Evolutionary conservation across 2,113 vertebrate genomes (phyloP).

Genomic region (Girardinichthys multiradiatus): DNA sequence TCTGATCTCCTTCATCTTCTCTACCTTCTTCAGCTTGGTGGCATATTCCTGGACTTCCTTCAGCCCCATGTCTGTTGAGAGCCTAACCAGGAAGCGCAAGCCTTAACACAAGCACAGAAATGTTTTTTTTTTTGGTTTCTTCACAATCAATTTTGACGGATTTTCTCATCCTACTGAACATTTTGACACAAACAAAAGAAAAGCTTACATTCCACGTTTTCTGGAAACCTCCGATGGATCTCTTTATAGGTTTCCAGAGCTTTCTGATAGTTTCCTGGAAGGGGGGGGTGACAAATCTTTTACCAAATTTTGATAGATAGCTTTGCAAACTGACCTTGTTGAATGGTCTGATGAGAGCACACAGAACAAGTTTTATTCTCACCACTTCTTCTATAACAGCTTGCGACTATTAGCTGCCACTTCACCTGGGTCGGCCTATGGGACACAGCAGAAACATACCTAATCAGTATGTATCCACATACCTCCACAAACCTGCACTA

Average conservation of each 20-base stretch:
- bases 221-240: constrained; percentile 93
- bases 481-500: too few relatives aligned
- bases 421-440: constrained; percentile 89
- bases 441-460: constrained; percentile 28
- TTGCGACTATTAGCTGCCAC: constrained; percentile 95
- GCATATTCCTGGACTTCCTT: constrained; percentile 94
- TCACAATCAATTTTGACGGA: background rate
- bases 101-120: constrained; percentile 73
- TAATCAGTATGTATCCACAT: background rate
- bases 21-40: constrained; percentile 92
- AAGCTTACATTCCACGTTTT: constrained; percentile 92
- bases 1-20: constrained; percentile 94
- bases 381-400: constrained; percentile 95
- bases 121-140: background rate
- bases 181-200: background rate
- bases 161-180: background rate
- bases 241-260: constrained; percentile 94
- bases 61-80: constrained; percentile 93
- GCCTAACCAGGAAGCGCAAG: constrained; percentile 91
- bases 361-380: constrained; percentile 37
- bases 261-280: constrained; percentile 94
- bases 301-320: background rate
- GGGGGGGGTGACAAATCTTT: background rate
- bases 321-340: background rate
- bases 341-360: background rate